Conservation (phyloP, 2,113 vertebrate genomes). For the Dermatemys mawii region DNA sequence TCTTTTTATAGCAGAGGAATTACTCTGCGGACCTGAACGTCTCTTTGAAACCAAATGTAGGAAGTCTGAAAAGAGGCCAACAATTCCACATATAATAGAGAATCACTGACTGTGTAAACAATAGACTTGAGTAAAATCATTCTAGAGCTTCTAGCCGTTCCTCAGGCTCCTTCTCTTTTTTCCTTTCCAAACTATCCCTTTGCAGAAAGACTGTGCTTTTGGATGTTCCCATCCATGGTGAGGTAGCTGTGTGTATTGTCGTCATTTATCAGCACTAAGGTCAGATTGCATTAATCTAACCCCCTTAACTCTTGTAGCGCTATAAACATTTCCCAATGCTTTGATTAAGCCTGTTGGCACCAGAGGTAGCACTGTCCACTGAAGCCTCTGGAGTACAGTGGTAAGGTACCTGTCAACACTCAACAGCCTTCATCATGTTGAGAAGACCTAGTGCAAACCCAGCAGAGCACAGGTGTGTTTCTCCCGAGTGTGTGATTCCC, state of each 20-base stretch:
- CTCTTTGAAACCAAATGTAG: neutral
- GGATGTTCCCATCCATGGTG: conserved; percentile 32
- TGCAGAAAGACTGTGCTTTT: conserved; percentile 34
- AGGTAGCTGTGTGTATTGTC: conserved; percentile 56
- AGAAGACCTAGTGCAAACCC: conserved; percentile 49
- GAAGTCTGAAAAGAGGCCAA: neutral
- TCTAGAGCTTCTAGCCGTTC: neutral
- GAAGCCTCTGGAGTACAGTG: conserved; percentile 35
- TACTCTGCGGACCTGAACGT: accelerated
- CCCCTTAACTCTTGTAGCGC: neutral
- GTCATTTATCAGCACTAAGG: conserved; percentile 64
- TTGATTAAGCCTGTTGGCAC: conserved; percentile 8
- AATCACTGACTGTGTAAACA: accelerated
- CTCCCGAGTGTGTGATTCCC: neutral
- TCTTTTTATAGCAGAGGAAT: neutral
- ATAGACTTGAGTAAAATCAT: neutral
- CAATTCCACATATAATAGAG: neutral
- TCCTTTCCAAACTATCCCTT: conserved; percentile 33
- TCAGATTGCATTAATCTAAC: conserved; percentile 68
- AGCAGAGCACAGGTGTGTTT: neutral
- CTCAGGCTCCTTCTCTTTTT: neutral
- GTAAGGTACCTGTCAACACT: conserved; percentile 44
- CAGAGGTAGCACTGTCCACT: accelerated
- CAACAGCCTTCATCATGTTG: neutral
- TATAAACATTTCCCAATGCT: conserved; percentile 21